A percentile compares a stretch with the other conserved stretches of the same genome.
Conservation (phyloP, 2,888 invertebrate species). For the Eilema griseolum region DNA sequence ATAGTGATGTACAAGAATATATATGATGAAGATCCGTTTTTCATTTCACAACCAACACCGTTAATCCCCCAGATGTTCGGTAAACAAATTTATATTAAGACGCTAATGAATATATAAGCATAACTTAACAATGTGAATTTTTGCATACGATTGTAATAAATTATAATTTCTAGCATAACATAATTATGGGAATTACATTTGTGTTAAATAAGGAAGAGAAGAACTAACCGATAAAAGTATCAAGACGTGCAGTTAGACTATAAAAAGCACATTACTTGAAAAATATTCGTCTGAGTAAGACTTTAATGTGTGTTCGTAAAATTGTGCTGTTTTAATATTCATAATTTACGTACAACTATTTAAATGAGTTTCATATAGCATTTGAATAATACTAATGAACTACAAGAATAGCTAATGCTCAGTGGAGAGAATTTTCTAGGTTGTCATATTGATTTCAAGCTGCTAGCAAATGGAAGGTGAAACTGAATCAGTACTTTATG, state of each 20-base stretch:
- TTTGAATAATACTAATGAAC: background rate
- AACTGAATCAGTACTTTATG: background rate
- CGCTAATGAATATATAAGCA: background rate
- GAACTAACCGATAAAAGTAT: background rate
- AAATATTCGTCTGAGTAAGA: background rate
- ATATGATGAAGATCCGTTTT: background rate
- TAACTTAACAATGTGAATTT: background rate
- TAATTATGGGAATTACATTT: conserved; percentile 3
- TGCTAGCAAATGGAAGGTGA: background rate
- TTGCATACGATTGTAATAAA: background rate
- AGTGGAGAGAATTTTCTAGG: background rate
- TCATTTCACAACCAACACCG: background rate
- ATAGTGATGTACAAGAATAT: background rate
- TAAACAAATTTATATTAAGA: background rate
- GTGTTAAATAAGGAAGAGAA: background rate
- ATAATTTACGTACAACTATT: background rate
- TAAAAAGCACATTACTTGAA: background rate
- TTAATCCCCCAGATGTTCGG: background rate
- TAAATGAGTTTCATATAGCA: background rate
- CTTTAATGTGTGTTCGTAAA: background rate
- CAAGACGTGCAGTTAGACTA: background rate
- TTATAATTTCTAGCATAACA: background rate
- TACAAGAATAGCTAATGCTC: background rate
- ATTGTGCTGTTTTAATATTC: background rate
- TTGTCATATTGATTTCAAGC: background rate